Evolutionary conservation across 64 coral and sea anemone species (phyloP).

Genomic region (Pocillopora damicornis): DNA sequence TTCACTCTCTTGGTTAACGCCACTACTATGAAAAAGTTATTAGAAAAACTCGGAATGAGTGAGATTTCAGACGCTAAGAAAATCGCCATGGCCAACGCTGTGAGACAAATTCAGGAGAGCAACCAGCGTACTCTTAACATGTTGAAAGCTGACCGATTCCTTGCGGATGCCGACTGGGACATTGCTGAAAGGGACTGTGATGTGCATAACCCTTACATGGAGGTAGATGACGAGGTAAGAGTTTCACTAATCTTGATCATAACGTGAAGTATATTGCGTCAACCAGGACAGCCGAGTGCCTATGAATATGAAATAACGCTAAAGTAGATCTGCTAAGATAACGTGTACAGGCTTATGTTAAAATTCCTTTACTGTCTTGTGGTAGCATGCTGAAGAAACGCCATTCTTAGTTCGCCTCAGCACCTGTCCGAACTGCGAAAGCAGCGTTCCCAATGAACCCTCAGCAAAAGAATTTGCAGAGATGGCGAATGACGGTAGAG

Average conservation of each 20-base stretch:
- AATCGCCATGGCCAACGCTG: slow-evolving; percentile 93
- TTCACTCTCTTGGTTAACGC: slow-evolving; percentile 90
- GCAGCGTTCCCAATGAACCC: slow-evolving; percentile 93
- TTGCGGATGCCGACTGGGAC: slow-evolving; percentile 93
- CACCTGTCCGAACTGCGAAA: slow-evolving; percentile 91
- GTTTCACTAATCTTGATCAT: neutral
- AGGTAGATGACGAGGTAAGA: slow-evolving; percentile 39
- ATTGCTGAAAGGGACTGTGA: slow-evolving; percentile 86
- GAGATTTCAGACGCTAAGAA: slow-evolving; percentile 98
- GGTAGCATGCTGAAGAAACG: slow-evolving; percentile 67
- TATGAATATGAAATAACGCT: no score
- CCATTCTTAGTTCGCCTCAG: slow-evolving; percentile 82
- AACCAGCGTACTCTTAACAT: slow-evolving; percentile 88
- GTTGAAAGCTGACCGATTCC: slow-evolving; percentile 93
- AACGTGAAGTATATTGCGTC: no score
- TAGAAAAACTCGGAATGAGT: slow-evolving; percentile 96
- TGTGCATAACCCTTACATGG: slow-evolving; percentile 87
- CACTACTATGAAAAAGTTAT: slow-evolving; percentile 91
- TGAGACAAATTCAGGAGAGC: slow-evolving; percentile 79
- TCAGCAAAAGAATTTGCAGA: slow-evolving; percentile 95
- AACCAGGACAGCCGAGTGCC: no score
- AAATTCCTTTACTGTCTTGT: neutral
- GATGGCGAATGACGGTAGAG: slow-evolving; percentile 91
- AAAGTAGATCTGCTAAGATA: no score
- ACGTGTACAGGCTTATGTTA: no score